Evolutionary conservation across 2,797 vertebrate genomes (phyloP).

Genomic region (Notolabrus celidotus): DNA sequence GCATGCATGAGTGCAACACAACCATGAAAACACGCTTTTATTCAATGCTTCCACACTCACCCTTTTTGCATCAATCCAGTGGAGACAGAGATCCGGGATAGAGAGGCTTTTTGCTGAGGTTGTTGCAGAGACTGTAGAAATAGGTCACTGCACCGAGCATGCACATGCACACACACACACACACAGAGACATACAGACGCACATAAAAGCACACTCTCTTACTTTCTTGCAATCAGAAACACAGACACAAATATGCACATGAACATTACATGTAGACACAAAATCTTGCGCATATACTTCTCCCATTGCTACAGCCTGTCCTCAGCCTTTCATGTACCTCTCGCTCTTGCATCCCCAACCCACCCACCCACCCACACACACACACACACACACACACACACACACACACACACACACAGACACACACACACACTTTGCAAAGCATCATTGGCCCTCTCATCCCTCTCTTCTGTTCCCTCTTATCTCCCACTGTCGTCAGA

Average conservation of each 20-base stretch:
- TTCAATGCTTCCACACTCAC: slow-evolving; percentile 44
- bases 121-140: slow-evolving; percentile 77
- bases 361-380: slow-evolving; percentile 44
- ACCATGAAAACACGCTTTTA: slow-evolving; percentile 49
- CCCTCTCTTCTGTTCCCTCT: slow-evolving; percentile 44
- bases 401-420: slow-evolving; percentile 45
- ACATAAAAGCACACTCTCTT: slow-evolving; percentile 23
- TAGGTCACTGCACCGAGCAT: slow-evolving; percentile 75
- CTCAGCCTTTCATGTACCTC: slow-evolving; percentile 61
- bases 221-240: slow-evolving; percentile 36
- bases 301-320: slow-evolving; percentile 41
- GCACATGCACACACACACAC: no score
- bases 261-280: slow-evolving; percentile 19
- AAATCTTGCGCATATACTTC: slow-evolving; percentile 33
- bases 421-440: slow-evolving; percentile 51
- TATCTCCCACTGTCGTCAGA: slow-evolving; percentile 51
- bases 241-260: slow-evolving; percentile 22
- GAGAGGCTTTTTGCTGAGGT: slow-evolving; percentile 73
- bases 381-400: slow-evolving; percentile 23
- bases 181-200: slow-evolving; percentile 1
- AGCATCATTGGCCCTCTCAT: slow-evolving; percentile 65
- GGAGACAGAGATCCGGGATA: slow-evolving; percentile 53
- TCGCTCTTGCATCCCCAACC: slow-evolving; percentile 29
- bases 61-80: slow-evolving; percentile 51
- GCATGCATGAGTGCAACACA: slow-evolving; percentile 47